Evolutionary conservation across 2,797 vertebrate species (phyloP).

Genomic region (Cephalopachus bancanus): DNA sequence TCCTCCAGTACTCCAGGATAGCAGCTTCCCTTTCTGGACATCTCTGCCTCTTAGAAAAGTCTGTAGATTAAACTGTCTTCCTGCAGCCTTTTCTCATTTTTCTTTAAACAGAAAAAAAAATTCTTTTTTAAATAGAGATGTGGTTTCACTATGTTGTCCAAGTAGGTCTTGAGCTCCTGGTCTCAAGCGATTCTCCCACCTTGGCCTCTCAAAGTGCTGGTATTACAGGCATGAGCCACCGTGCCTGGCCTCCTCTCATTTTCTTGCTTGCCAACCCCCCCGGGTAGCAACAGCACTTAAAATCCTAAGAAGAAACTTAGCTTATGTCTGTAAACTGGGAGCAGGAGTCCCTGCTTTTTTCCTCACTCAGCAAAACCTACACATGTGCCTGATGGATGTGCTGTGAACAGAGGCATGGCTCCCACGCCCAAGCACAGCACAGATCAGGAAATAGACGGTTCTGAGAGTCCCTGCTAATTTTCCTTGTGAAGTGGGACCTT

Average conservation of each 20-base stretch:
- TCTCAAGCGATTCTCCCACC: too few species aligned
- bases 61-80: not conserved
- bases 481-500: not conserved
- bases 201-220: too few species aligned
- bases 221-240: too few species aligned
- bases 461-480: not conserved
- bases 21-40: not conserved
- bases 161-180: too few species aligned
- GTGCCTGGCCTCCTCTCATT: too few species aligned
- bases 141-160: too few species aligned
- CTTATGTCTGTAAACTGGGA: not conserved
- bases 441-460: not conserved
- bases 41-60: not conserved
- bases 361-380: constrained; percentile 42
- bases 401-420: not conserved
- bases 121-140: too few species aligned
- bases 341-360: not conserved
- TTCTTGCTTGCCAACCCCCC: not conserved
- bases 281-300: not conserved
- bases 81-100: not conserved
- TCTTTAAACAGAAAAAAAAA: too few species aligned
- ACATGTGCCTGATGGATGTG: not conserved
- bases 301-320: constrained; percentile 52
- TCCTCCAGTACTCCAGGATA: not conserved
- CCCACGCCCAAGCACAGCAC: not conserved